Percentiles rank a stretch among this genome's conserved stretches.
Conservation (phyloP, 2,797 vertebrate species). For the Clarias laeviceps region DNA sequence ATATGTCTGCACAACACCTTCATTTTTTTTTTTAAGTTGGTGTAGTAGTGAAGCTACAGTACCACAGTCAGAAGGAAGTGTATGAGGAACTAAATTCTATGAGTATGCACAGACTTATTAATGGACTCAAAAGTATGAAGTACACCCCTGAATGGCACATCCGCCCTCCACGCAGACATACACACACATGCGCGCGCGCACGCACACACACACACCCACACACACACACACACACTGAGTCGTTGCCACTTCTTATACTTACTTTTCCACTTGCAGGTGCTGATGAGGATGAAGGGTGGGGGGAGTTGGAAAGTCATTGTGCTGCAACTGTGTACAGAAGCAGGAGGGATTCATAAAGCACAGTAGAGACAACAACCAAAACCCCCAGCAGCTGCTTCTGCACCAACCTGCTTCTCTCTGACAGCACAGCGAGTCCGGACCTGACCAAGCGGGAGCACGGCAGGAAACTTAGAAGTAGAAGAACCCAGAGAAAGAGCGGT, state of each 20-base stretch:
- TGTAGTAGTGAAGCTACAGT: not conserved
- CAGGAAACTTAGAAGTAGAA: conserved; percentile 40
- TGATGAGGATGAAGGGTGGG: conserved; percentile 48
- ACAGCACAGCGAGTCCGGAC: conserved; percentile 44
- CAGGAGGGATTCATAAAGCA: conserved; percentile 61
- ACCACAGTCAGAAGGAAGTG: conserved; percentile 12
- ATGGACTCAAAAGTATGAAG: conserved; percentile 23
- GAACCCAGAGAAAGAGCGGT: conserved; percentile 32
- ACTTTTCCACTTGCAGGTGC: conserved; percentile 70
- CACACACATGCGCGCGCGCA: conserved; percentile 11
- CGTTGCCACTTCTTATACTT: conserved; percentile 43
- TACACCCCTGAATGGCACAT: not conserved
- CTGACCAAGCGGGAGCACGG: conserved; percentile 9
- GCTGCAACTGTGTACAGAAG: conserved; percentile 61
- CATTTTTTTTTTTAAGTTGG: not conserved
- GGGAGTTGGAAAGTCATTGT: conserved; percentile 53
- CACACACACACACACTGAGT: conserved; percentile 61
- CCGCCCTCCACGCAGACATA: not conserved
- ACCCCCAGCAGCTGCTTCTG: conserved; percentile 60
- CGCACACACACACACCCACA: not conserved
- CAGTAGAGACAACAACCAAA: conserved; percentile 63
- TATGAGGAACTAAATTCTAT: conserved; percentile 20
- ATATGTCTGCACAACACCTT: not conserved
- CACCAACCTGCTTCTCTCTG: conserved; percentile 34
- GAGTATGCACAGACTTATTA: conserved; percentile 12